Evolutionary conservation across 2,888 invertebrate species (phyloP), one percentile per base, ranked within the genome.

Genomic region (Zaprionus obscuricornis): DNA sequence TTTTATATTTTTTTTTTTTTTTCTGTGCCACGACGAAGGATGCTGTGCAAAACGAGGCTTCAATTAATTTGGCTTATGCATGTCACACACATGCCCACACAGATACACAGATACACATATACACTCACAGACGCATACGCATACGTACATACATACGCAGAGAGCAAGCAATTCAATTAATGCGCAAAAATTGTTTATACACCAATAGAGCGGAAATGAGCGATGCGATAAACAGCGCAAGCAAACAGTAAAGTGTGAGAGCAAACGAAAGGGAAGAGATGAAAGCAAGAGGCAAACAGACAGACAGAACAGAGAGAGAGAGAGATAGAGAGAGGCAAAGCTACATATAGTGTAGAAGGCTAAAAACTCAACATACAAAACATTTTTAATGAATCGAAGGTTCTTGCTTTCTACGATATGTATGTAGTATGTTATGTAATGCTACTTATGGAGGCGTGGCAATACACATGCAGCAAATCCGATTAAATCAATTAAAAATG

Each of bases 161-260:
- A 60, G n/a, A n/a, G n/a, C n/a, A n/a, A n/a, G 63, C 66, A 45
- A 77, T 82, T 82, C 76, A 77, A 77, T 77, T 77, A 77, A 78
- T 79, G 81, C 67, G 69, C 79, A 76, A 79, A 78, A 78, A 78
- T 78, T 78, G 78, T 84, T 83, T 81, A 76, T 78, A 79, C 77
- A 46, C 65, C 78, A 78, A 78, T 83, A 70, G 81, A 84, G 74
- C 74, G 81, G 66, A 78, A 79, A 77, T 70, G 75, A 66, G 14
- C 47, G 57, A 63, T 58, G 62, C 29, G 64, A 37, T 17, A 52
- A 11, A 14, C 11, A 17, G 36, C 22, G 16, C 47, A 24, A 20
- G 13, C 17, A 10, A 14, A n/a, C 14, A 7, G 17, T 11, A 14
- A 14, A 18, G 26, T 42, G 31, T 11, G 10, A 26, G 43, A 39